phyloP scores from a whole-genome alignment of 2,797 vertebrate genomes.

The Anguilla anguilla region DNA sequence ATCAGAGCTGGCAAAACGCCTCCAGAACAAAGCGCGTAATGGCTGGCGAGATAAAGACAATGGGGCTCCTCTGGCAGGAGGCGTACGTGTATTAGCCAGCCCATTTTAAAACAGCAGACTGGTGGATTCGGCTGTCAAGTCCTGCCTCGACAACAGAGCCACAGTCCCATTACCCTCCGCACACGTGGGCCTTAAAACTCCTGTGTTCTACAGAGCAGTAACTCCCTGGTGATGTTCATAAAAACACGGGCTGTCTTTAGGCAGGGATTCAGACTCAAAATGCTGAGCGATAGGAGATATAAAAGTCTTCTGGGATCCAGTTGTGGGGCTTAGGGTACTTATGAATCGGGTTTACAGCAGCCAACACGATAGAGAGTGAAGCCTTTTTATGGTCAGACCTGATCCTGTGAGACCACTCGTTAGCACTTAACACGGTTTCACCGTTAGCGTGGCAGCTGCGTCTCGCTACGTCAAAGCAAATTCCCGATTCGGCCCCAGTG shows the following conservation, averaged over 20 bases:
- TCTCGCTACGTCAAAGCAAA: neutral
- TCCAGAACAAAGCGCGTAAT: neutral
- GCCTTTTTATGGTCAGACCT: neutral
- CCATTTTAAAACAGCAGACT: neutral
- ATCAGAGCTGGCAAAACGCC: constrained; percentile 27
- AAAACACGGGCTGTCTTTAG: neutral
- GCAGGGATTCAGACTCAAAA: neutral
- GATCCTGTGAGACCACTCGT: neutral
- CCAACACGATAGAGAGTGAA: neutral
- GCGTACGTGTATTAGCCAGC: neutral
- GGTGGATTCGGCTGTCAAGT: neutral
- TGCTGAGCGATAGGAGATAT: neutral
- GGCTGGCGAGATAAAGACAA: neutral
- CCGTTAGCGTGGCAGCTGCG: neutral
- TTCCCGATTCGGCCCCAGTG: no score
- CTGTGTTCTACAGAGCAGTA: constrained; percentile 15
- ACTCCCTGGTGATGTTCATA: neutral
- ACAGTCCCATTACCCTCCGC: constrained; percentile 4
- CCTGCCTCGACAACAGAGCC: neutral
- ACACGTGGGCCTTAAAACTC: constrained; percentile 16
- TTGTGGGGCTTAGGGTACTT: neutral
- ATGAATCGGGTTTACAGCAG: neutral
- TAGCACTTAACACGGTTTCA: neutral
- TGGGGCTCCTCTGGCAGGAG: neutral
- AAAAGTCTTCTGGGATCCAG: neutral